Conservation (phyloP, 2,113 vertebrate genomes). For the Antigone vipio region DNA sequence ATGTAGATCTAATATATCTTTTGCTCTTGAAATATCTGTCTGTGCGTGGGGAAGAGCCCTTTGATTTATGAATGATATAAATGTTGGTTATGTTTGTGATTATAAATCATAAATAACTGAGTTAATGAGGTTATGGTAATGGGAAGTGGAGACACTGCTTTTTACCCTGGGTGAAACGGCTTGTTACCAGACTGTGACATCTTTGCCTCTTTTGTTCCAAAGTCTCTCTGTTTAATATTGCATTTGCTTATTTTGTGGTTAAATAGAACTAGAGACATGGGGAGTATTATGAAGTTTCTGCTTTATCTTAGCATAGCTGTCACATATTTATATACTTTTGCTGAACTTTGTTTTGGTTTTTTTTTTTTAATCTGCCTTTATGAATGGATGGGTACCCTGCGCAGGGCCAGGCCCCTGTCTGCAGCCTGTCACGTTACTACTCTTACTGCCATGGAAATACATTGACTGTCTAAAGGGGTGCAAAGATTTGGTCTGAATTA, state of each 20-base stretch:
- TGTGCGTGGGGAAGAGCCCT: background rate
- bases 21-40: background rate
- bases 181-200: background rate
- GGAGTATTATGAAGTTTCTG: background rate
- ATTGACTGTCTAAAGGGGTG: background rate
- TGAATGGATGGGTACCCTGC: background rate
- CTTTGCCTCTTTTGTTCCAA: background rate
- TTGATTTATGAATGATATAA: background rate
- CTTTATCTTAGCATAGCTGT: background rate
- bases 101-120: background rate
- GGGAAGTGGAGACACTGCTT: background rate
- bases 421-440: background rate
- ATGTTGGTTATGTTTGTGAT: background rate
- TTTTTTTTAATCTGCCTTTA: background rate
- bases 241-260: background rate
- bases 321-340: background rate
- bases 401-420: background rate
- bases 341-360: background rate
- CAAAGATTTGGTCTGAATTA: background rate
- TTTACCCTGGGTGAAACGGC: background rate
- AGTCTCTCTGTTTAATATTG: background rate
- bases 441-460: background rate
- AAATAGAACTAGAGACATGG: background rate
- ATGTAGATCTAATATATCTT: rapidly evolving
- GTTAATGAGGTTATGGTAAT: background rate